Evolutionary conservation across 1,140 invertebrate genomes (phyloP), one percentile per base, ranked within the genome.

Genomic region (Eumaeus atala): DNA sequence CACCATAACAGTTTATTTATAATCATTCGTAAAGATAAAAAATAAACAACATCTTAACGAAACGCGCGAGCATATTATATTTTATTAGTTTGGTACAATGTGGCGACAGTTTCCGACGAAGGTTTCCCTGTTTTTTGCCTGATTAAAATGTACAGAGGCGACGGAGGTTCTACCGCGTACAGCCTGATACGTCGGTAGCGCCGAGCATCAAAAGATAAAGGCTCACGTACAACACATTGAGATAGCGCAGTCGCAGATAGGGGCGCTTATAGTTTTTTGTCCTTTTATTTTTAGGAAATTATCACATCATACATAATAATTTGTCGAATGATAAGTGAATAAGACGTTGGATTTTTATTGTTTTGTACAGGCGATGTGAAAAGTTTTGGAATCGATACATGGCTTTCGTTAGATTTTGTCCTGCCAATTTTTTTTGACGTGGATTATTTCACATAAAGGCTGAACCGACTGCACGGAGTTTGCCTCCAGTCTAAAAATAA

Each of bases 131-230:
- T n/a, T 71, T 72, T 74, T 72, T 66, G 66, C 48, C 70, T 84
- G 74, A 83, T 86, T 81, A 84, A 86, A 78, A 86, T 86, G 83
- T 81, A 84, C 68, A 80, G 76, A 74, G 77, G 80, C 73, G 62
- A 61, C 63, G 57, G 67, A 77, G 76, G 73, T 74, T 81, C 74
- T 74, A 75, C 65, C 61, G 57, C n/a, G n/a, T n/a, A n/a, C n/a
- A n/a, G 73, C 72, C 77, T 77, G 77, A 79, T 77, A 54, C 61
- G 69, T 67, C 77, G 77, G 75, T 76, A 71, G 71, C 77, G 77
- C 72, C 70, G 51, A 21, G 65, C 66, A 76, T 80, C 80, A 86
- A 86, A 85, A 67, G 75, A 16, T 66, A 62, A 55, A 59, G 65
- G 53, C 67, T 84, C 83, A 86, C 83, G 83, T 86, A 79, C 56